phyloP scores from a whole-genome alignment of 2,113 vertebrate species.

The Menura novaehollandiae region DNA sequence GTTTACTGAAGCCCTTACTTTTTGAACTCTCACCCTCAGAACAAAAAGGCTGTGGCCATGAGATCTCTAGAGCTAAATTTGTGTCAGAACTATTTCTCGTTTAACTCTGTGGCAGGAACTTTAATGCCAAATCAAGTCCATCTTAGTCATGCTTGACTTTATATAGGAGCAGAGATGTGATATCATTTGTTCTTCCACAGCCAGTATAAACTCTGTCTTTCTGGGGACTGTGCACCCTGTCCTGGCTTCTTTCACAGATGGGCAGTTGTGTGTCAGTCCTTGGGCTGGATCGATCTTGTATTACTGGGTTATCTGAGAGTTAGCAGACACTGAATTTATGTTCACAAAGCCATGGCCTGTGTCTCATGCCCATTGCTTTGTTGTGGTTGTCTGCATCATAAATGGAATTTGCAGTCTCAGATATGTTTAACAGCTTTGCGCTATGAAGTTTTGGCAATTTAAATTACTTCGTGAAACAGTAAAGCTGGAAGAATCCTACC shows the following conservation, averaged over 20 bases:
- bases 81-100: neutral
- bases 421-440: neutral
- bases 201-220: neutral
- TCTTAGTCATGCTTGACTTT: neutral
- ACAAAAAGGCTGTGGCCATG: neutral
- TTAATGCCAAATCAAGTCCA: neutral
- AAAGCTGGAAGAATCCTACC: neutral
- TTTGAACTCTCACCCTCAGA: neutral
- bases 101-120: neutral
- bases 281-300: neutral
- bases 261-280: neutral
- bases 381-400: neutral
- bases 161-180: neutral
- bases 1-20: neutral
- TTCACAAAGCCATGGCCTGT: neutral
- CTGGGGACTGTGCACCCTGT: accelerated
- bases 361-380: neutral
- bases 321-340: neutral
- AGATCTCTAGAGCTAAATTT: neutral
- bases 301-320: neutral
- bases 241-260: neutral
- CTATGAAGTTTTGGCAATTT: neutral
- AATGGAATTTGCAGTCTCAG: neutral
- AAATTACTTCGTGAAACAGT: neutral
- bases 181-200: neutral